phyloP scores from a whole-genome alignment of 2,888 invertebrate genomes.

The Pseudococcus viburni region DNA sequence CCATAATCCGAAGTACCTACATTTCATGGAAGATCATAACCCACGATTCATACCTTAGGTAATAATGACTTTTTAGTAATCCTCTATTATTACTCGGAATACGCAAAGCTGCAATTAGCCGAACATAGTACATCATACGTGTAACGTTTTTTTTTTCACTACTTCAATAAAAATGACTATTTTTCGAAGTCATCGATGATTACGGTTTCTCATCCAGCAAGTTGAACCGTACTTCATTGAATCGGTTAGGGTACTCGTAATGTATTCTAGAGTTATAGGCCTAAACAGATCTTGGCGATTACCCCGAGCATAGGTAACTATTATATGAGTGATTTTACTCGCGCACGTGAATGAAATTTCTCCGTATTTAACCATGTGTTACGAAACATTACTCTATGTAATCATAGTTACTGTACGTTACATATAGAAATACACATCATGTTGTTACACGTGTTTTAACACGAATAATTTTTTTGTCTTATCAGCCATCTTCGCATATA shows the following conservation, averaged over 20 bases:
- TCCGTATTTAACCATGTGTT: constrained; percentile 48
- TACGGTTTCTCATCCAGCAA: background rate
- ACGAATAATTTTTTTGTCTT: constrained; percentile 38
- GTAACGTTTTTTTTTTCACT: background rate
- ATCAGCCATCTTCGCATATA: constrained; percentile 31
- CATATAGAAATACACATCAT: constrained; percentile 20
- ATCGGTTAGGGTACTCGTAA: background rate
- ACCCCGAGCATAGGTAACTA: background rate
- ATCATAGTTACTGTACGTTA: constrained; percentile 38
- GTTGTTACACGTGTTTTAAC: constrained; percentile 56
- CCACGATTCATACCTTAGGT: too few relatives aligned
- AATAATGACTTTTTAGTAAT: too few relatives aligned
- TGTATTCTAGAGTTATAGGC: background rate
- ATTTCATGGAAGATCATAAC: too few relatives aligned
- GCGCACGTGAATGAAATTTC: constrained; percentile 22
- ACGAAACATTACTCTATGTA: constrained; percentile 43
- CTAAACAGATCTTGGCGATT: constrained; percentile 21
- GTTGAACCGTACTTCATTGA: background rate
- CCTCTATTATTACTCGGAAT: too few relatives aligned
- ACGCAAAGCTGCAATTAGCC: background rate
- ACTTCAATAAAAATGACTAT: background rate
- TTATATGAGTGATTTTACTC: background rate
- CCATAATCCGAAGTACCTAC: too few relatives aligned
- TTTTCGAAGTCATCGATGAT: background rate
- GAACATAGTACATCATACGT: background rate